Percentiles rank a stretch among this genome's conserved stretches.
Conservation (phyloP, 2,113 vertebrate species). For the Paramisgurnus dabryanus region DNA sequence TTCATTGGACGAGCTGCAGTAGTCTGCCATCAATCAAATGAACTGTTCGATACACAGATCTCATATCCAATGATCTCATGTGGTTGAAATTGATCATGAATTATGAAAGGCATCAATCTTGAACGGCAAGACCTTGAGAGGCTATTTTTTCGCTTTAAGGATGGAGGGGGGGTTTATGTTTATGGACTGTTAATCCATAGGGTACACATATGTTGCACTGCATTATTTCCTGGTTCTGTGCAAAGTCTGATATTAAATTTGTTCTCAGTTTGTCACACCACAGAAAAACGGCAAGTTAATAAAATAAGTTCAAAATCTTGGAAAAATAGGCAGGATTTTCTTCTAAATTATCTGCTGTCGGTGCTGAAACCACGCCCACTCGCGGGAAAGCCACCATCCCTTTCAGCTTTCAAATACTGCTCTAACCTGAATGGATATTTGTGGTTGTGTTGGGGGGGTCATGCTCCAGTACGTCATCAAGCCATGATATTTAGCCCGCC, state of each 20-base stretch:
- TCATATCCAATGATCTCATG: slow-evolving; percentile 57
- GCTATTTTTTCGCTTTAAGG: slow-evolving; percentile 24
- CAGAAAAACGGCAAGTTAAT: no score
- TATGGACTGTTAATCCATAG: slow-evolving; percentile 25
- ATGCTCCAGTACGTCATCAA: no score
- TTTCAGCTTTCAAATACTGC: no score
- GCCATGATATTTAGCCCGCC: no score
- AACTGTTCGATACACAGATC: slow-evolving; percentile 42
- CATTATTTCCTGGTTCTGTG: slow-evolving; percentile 28
- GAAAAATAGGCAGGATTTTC: no score
- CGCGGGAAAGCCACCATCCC: no score
- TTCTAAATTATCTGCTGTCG: no score
- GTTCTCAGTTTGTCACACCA: no score
- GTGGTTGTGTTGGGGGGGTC: no score
- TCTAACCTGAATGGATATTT: no score
- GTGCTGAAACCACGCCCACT: no score
- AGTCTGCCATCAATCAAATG: slow-evolving; percentile 57
- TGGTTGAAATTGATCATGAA: slow-evolving; percentile 59
- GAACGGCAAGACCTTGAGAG: slow-evolving; percentile 41
- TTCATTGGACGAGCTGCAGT: slow-evolving; percentile 40
- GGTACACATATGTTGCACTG: slow-evolving; percentile 10
- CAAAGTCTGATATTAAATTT: slow-evolving; percentile 17
- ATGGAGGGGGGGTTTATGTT: slow-evolving; percentile 43
- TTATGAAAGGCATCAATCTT: slow-evolving; percentile 67
- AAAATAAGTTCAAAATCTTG: no score